Evolutionary conservation across 2,113 vertebrate species (phyloP).

Genomic region (Oryzias curvinotus): DNA sequence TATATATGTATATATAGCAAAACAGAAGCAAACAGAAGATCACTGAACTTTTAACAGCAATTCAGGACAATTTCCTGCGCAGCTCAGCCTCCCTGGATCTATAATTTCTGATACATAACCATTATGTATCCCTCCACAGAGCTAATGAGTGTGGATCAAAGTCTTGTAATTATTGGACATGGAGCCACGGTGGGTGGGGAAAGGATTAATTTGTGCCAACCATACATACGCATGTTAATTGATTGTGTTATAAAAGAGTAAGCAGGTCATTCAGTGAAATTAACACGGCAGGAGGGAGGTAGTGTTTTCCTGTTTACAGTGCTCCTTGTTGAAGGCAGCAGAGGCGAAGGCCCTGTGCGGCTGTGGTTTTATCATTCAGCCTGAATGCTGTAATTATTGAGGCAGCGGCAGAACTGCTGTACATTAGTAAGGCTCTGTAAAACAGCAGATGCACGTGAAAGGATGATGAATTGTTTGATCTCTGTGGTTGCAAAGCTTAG

Average conservation of each 20-base stretch:
- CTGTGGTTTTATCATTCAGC: too few relatives aligned
- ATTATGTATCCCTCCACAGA: slow-evolving; percentile 17
- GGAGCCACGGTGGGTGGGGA: slow-evolving; percentile 11
- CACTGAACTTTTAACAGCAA: too few relatives aligned
- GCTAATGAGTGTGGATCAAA: slow-evolving; percentile 60
- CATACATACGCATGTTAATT: slow-evolving; percentile 15
- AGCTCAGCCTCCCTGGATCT: background rate
- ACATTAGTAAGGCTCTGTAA: too few relatives aligned
- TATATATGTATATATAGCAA: too few relatives aligned
- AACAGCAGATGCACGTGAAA: too few relatives aligned
- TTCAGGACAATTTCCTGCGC: too few relatives aligned
- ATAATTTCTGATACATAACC: slow-evolving; percentile 28
- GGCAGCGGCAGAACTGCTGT: too few relatives aligned
- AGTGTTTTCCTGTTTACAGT: background rate
- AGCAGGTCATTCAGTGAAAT: slow-evolving; percentile 42
- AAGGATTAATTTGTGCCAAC: slow-evolving; percentile 47
- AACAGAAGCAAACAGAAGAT: too few relatives aligned
- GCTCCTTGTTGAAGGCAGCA: background rate
- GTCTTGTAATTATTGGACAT: slow-evolving; percentile 35
- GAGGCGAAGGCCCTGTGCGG: too few relatives aligned
- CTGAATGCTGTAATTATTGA: too few relatives aligned
- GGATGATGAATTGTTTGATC: too few relatives aligned
- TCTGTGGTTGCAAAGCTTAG: too few relatives aligned
- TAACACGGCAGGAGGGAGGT: background rate
- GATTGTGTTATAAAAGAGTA: slow-evolving; percentile 54